Evolutionary conservation across 2,888 invertebrate species (phyloP).

Genomic region (Nowickia ferox): DNA sequence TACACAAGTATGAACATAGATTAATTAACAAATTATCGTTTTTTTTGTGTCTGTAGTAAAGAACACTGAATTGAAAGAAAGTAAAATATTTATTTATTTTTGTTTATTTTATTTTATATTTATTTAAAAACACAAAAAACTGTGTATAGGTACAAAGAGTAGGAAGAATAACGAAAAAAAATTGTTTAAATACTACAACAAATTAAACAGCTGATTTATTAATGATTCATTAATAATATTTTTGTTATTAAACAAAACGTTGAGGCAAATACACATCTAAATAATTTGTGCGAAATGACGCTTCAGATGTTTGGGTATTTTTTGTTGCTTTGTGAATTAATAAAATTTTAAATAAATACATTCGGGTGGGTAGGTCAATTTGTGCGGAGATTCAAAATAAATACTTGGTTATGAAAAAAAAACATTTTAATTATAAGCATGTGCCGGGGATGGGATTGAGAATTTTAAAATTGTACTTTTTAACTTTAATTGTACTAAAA

Average conservation of each 20-base stretch:
- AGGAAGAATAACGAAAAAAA: neutral
- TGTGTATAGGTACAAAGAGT: neutral
- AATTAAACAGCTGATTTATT: conserved; percentile 52
- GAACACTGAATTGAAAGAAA: conserved; percentile 1
- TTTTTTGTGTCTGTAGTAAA: neutral
- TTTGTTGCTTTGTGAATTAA: neutral
- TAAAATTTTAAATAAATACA: neutral
- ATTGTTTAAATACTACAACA: conserved; percentile 9
- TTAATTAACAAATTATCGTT: neutral
- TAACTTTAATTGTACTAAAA: too few relatives aligned
- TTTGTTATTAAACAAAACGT: conserved; percentile 55
- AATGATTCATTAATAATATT: conserved; percentile 28
- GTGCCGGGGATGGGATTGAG: too few relatives aligned
- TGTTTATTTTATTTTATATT: too few relatives aligned
- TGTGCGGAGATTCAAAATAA: too few relatives aligned
- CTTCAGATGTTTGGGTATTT: neutral
- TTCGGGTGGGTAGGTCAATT: too few relatives aligned
- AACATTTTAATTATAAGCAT: too few relatives aligned
- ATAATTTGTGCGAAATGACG: conserved; percentile 7
- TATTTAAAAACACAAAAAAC: neutral
- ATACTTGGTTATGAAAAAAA: too few relatives aligned
- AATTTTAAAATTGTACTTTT: too few relatives aligned
- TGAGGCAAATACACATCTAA: neutral
- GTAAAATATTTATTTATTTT: neutral
- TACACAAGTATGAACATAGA: neutral